phyloP scores from a whole-genome alignment of 2,113 vertebrate genomes.

The Pollimyrus isidori region DNA sequence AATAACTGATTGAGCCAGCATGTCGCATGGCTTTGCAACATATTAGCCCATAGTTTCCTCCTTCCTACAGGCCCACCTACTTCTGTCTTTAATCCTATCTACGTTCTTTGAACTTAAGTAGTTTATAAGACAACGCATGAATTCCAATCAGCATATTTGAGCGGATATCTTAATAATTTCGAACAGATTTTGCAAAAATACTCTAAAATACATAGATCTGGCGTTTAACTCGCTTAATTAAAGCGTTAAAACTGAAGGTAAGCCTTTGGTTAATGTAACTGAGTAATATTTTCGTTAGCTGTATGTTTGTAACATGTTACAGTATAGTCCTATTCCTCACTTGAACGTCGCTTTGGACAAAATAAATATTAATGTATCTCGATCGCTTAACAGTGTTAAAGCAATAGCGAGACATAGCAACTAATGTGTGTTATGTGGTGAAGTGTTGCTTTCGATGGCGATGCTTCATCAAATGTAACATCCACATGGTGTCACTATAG shows the following conservation, averaged over 20 bases:
- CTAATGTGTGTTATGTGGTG: background rate
- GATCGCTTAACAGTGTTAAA: background rate
- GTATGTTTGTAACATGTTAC: background rate
- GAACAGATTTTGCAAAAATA: background rate
- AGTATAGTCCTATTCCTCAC: background rate
- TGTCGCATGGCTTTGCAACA: background rate
- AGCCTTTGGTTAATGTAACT: background rate
- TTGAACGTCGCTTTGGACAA: background rate
- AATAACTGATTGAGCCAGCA: background rate
- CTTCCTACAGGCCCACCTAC: too few relatives aligned
- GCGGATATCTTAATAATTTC: background rate
- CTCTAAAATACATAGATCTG: background rate
- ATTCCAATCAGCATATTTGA: background rate
- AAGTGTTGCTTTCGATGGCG: background rate
- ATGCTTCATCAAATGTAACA: background rate
- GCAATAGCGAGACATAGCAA: background rate
- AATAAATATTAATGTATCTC: background rate
- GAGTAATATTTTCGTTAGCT: background rate
- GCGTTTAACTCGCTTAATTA: background rate
- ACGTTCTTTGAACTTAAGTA: background rate
- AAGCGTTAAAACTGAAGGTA: background rate
- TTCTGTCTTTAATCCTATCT: too few relatives aligned
- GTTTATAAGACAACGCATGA: background rate
- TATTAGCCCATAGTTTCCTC: too few relatives aligned
- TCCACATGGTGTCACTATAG: conserved; percentile 36